Percentiles rank a stretch among this genome's conserved stretches.
These are phyloP conservation scores for Sminthurinus signatus DNA, from an alignment of 1,140 invertebrate genomes.

Conservation along the genomic window DNA sequence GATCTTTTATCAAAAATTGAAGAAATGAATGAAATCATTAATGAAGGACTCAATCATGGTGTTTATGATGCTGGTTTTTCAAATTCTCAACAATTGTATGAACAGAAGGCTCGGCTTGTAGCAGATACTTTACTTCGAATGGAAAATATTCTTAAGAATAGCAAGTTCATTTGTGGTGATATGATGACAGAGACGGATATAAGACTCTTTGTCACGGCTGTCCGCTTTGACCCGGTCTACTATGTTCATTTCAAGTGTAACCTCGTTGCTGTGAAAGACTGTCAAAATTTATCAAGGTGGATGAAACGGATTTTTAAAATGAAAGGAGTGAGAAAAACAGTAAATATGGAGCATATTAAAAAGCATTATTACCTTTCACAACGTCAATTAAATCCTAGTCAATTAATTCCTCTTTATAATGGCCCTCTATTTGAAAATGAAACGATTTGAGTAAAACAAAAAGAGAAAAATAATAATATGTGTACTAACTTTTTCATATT, in stretches of 20 bases:
- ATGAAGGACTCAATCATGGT: constrained; percentile 29
- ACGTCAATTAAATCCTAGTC: constrained; percentile 28
- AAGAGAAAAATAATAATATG: no score
- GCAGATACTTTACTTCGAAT: constrained; percentile 26
- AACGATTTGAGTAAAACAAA: no score
- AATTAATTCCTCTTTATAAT: constrained; percentile 32
- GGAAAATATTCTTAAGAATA: constrained; percentile 18
- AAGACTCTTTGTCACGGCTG: constrained; percentile 21
- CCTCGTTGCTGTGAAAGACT: constrained; percentile 25
- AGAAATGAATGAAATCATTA: constrained; percentile 22
- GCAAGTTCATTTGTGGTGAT: constrained; percentile 26
- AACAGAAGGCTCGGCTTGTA: constrained; percentile 24
- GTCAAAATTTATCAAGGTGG: constrained; percentile 24
- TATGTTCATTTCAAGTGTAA: constrained; percentile 37
- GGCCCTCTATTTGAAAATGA: constrained; percentile 21
- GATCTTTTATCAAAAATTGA: constrained; percentile 19
- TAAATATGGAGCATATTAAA: constrained; percentile 39
- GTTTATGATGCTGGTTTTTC: constrained; percentile 38
- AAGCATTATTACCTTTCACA: constrained; percentile 38
- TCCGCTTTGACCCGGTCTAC: constrained; percentile 36
- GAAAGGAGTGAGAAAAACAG: constrained; percentile 22
- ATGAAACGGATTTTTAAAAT: constrained; percentile 26
- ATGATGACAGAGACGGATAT: constrained; percentile 31
- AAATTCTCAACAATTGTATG: constrained; percentile 22
- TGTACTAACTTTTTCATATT: no score